These are phyloP conservation scores for Schizaphis graminum DNA, from an alignment of 2,888 invertebrate genomes.

Conservation along the genomic window DNA sequence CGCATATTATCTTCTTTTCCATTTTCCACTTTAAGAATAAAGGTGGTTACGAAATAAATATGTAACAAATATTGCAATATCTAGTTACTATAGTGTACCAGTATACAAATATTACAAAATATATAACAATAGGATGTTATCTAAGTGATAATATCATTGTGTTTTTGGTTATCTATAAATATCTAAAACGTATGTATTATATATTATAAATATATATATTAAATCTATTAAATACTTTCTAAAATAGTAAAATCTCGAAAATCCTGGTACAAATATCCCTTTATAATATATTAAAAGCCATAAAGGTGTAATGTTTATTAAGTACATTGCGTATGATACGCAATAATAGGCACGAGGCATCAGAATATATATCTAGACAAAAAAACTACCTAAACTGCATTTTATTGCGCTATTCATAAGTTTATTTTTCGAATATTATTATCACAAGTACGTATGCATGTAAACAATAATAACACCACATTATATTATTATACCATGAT, in stretches of 20 bases:
- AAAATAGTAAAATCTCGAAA: not conserved
- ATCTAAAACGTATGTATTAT: not conserved
- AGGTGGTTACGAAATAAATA: constrained; percentile 20
- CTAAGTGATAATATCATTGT: not conserved
- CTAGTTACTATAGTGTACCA: not conserved
- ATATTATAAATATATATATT: too few relatives aligned
- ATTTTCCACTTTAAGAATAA: not conserved
- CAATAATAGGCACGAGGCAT: not conserved
- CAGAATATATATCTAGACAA: not conserved
- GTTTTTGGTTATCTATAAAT: constrained; percentile 36
- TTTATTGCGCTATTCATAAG: too few relatives aligned
- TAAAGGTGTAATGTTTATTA: not conserved
- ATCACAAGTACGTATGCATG: not conserved
- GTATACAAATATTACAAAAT: too few relatives aligned
- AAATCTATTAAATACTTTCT: constrained; percentile 39
- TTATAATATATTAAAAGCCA: not conserved
- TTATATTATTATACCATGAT: not conserved
- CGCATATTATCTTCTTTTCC: not conserved
- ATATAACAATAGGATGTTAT: constrained; percentile 25
- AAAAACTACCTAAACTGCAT: too few relatives aligned
- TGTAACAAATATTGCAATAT: not conserved
- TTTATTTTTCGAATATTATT: not conserved
- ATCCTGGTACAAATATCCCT: not conserved
- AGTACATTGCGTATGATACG: not conserved
- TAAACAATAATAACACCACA: not conserved